Base-by-base conservation (phyloP, 2,888 invertebrate species). In the Chorisops tibialis region DNA sequence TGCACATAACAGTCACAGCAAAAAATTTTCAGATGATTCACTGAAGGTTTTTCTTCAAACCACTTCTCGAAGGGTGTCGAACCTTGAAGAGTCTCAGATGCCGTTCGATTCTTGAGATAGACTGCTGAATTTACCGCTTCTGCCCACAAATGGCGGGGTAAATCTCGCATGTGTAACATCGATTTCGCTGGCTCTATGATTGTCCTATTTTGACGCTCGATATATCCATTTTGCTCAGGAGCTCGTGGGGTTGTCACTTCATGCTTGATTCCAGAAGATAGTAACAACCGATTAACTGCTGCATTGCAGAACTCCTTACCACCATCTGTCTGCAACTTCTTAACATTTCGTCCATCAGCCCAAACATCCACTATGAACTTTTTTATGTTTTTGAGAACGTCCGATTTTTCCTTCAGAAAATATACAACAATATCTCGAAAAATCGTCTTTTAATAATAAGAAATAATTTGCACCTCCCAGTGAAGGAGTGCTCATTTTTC, bases 51-150 rank as follows among this genome's bases (percentile, higher is more conserved):
- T 58, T 64, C 62, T 35, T 59, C 63, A 62, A 51, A 61, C 69
- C 69, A 70, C 24, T 67, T 56, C 47, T 70, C 68, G 45, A 64
- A 67, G 7, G 71, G 69, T 21, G 68, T 67, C 49, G 63, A 64
- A n/a, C 62, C 52, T 21, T 61, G 50, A 30, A 67, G 54, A 9
- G 63, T 52, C 16, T 62, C 65, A 14, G 67, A 65, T 30, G 67
- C 69, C 1, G 61, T 73, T 38, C 74, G 63, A 58, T 75, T 75
- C 4, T 73, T 63, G 16, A 73, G 50, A 61, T 73, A 74, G 0
- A 70, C 69, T 7, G 72, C 71, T 62, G 70, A 70, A 7, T 69
- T 67, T 0, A 72, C 69, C 0, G 75, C 74, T 66, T 75, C 75
- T 16, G 73, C 72, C 75, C 74, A 75, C 4, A 73, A n/a, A 62